Evolutionary conservation across 2,113 vertebrate genomes (phyloP), one percentile per base, ranked within the genome.

Genomic region (Tiliqua scincoides): DNA sequence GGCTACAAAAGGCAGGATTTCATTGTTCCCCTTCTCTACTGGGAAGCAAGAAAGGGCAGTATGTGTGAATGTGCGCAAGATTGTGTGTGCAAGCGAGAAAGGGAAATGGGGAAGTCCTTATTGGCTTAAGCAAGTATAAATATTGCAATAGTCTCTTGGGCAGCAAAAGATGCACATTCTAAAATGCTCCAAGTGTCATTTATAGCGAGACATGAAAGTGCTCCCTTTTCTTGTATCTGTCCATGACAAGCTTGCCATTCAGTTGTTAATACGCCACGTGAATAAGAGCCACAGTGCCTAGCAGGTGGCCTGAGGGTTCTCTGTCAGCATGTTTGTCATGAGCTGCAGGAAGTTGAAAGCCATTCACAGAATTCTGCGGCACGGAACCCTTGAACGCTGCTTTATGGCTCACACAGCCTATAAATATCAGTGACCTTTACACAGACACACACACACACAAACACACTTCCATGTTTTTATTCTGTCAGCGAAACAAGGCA

Each of bases 241-340:
- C 76, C 35, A 67, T 89, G 84, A 93, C 91, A 95, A 20, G 57
- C 30, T 91, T 93, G 68, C 68, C 82, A 91, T 91, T 94, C 93
- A 85, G 74, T 68, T 84, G 76, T 91, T 94, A 90, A 91, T 84
- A 30, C 57, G 83, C 77, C 89, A 91, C 88, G 82, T 0, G 92
- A 85, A 77, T 76, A 83, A 93, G 85, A 89, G 68, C 87, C 90
- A 82, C 88, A 93, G 72, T 94, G 89, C 94, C 91, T 92, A 74
- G 89, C 84, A 91, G 89, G 93, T 89, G 89, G 89, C 90, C 90
- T 79, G 82, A 91, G 89, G 92, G 87, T 84, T 92, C 87, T 86
- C 92, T 93, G 90, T 94, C 94, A 95, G 83, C 85, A 90, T n/a
- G 91, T 91, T 86, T 93, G 83, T 95, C 94, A 91, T 90, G 85